Evolutionary conservation across 2,888 invertebrate genomes (phyloP).

Genomic region (Drosophila meridionalis): DNA sequence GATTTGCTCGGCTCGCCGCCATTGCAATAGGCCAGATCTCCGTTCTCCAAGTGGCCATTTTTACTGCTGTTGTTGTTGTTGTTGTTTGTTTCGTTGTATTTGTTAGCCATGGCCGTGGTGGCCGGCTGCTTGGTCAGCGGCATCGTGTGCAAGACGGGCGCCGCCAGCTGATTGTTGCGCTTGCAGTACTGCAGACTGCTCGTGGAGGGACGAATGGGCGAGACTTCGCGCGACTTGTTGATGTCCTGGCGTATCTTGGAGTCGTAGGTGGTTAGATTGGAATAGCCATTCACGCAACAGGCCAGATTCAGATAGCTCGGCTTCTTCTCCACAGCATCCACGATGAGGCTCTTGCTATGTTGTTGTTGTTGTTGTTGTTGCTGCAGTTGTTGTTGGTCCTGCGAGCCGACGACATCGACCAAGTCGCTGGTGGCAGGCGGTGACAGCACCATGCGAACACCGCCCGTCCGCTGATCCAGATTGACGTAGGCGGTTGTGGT

Average conservation of each 20-base stretch:
- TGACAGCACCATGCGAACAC: conserved; percentile 82
- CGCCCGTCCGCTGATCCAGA: conserved; percentile 78
- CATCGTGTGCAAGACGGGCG: conserved; percentile 84
- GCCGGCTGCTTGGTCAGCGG: conserved; percentile 64
- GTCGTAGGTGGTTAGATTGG: conserved; percentile 94
- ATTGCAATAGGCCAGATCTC: conserved; percentile 67
- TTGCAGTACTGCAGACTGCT: conserved; percentile 85
- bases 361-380: not conserved
- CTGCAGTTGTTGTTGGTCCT: conserved; percentile 1
- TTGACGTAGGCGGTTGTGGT: conserved; percentile 69
- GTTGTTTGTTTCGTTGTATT: conserved; percentile 59
- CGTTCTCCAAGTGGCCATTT: conserved; percentile 60
- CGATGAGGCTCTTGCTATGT: conserved; percentile 7
- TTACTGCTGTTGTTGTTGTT: conserved; percentile 40
- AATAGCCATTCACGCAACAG: conserved; percentile 96
- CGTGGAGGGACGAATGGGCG: conserved; percentile 88
- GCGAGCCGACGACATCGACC: conserved; percentile 44
- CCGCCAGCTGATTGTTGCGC: conserved; percentile 86
- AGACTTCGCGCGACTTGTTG: conserved; percentile 90
- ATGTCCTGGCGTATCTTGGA: conserved; percentile 91
- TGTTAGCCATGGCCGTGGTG: conserved; percentile 21
- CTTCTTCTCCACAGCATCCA: conserved; percentile 86
- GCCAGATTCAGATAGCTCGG: conserved; percentile 95
- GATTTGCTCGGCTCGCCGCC: conserved; percentile 44
- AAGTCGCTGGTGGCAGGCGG: conserved; percentile 59